Conservation (phyloP, 2,113 vertebrate species). For the Labrus mixtus region DNA sequence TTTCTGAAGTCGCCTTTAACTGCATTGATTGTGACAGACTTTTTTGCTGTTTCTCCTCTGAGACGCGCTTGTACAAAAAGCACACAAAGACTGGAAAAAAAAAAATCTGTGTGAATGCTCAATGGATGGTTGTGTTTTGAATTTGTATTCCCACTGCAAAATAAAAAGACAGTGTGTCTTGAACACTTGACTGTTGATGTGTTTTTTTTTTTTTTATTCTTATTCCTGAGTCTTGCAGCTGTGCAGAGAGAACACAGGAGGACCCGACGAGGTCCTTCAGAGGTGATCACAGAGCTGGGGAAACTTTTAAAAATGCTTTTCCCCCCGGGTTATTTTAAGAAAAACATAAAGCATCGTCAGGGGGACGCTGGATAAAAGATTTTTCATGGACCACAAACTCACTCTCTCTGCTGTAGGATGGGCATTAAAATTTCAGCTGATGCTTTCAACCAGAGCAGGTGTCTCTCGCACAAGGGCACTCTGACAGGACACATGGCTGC, state of each 20-base stretch:
- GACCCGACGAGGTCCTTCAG: neutral
- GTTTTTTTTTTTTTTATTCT: neutral
- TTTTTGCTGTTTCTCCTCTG: slow-evolving; percentile 59
- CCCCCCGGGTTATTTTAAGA: slow-evolving; percentile 37
- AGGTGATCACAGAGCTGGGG: neutral
- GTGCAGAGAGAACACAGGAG: neutral
- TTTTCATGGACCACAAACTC: slow-evolving; percentile 20
- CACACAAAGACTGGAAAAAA: slow-evolving; percentile 52
- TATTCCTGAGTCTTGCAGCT: neutral
- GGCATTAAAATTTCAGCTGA: slow-evolving; percentile 53
- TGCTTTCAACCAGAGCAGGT: neutral
- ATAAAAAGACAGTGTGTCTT: slow-evolving; percentile 78
- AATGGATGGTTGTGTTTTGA: slow-evolving; percentile 66
- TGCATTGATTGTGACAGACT: slow-evolving; percentile 72
- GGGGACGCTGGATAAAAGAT: slow-evolving; percentile 45
- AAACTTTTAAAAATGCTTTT: slow-evolving; percentile 14
- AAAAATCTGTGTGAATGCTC: slow-evolving; percentile 73
- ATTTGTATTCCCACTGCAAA: slow-evolving; percentile 78
- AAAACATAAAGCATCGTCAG: slow-evolving; percentile 1
- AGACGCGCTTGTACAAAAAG: slow-evolving; percentile 75
- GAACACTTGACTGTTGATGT: slow-evolving; percentile 24
- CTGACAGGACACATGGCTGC: neutral
- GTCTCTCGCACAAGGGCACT: slow-evolving; percentile 2
- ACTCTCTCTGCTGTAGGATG: neutral
- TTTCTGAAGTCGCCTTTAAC: slow-evolving; percentile 69